Evolutionary conservation across 2,888 invertebrate species (phyloP), one percentile per base, ranked within the genome.

Genomic region (Sarcophaga rosellei): DNA sequence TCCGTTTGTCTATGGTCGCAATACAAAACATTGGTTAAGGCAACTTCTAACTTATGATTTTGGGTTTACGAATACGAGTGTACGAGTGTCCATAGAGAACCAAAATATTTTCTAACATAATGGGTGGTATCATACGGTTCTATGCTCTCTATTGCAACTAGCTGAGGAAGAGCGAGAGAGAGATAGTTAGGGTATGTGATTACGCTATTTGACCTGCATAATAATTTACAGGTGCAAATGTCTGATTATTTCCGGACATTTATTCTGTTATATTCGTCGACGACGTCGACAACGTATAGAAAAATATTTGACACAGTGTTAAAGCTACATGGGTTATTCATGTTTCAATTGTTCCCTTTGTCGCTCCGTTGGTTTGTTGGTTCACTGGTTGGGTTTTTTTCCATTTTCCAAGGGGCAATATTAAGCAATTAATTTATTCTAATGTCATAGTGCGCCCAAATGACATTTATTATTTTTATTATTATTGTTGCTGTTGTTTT

Each of bases 141-240:
- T 35, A 35, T 10, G 10, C n/a, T 0, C 35, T 8, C 35, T 8
- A 35, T 35, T 35, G 35, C 8, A 35, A 2, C 35, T 10, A 1
- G 6, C 6, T 35, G 8, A 6, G 35, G 35, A 25, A 25, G 35
- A 35, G 6, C 8, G 8, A 35, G 35, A 35, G 6, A 6, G 6
- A 35, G 2, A 10, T 35, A 35, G 10, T 35, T 35, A 35, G 35
- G 35, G 35, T 35, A 35, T 35, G 35, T 59, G 45, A 63, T 75
- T 84, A 25, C 79, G 25, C 25, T 82, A 74, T 72, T 84, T 86
- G 69, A 83, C 84, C 84, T 61, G 73, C 61, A 70, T 80, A 81
- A 81, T 87, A 85, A 85, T 83, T 87, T 82, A 87, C 86, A 88
- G 88, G 87, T 89, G 87, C 85, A 87, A 89, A 87, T 79, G 84